A percentile compares a stretch with the other conserved stretches of the same genome.
These are phyloP conservation scores for Pectinophora gossypiella DNA, from an alignment of 1,140 invertebrate species.

Conservation along the genomic window DNA sequence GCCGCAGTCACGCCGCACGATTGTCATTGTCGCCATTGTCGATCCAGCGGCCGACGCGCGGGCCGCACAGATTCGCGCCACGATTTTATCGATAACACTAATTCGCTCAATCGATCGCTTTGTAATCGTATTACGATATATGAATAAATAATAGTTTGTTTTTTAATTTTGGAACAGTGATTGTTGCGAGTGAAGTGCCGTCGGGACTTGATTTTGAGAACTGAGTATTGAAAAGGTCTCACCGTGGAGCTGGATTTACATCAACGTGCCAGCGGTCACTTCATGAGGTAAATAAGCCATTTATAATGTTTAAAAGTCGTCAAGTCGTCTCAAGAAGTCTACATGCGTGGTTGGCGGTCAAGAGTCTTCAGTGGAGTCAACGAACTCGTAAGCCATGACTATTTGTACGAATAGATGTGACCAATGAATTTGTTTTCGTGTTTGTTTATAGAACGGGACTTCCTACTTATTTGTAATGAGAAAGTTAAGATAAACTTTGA, in stretches of 20 bases:
- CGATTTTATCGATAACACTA: slow-evolving; percentile 44
- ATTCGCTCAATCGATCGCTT: slow-evolving; percentile 38
- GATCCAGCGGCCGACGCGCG: slow-evolving; percentile 44
- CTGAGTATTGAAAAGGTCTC: slow-evolving; percentile 24
- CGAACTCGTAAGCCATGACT: slow-evolving; percentile 25
- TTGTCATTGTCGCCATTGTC: slow-evolving; percentile 72
- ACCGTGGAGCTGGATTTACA: slow-evolving; percentile 66
- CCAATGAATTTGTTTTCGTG: slow-evolving; percentile 25
- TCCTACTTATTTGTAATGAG: no score
- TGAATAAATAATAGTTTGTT: slow-evolving; percentile 23
- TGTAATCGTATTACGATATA: slow-evolving; percentile 28
- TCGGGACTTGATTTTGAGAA: slow-evolving; percentile 29
- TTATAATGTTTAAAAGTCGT: not conserved
- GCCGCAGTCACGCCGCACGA: slow-evolving; percentile 62
- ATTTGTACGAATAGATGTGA: no score
- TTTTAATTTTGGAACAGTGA: slow-evolving; percentile 30
- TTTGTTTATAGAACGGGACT: slow-evolving; percentile 16
- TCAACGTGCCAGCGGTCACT: slow-evolving; percentile 70
- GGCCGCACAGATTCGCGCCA: slow-evolving; percentile 51
- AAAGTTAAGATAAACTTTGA: no score
- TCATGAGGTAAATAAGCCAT: slow-evolving; percentile 57
- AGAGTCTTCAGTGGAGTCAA: slow-evolving; percentile 1
- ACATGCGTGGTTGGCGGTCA: not conserved
- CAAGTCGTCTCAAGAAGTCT: not conserved
- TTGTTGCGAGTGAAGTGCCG: slow-evolving; percentile 38